Evolutionary conservation across 2,113 vertebrate species (phyloP).

Genomic region (Accipiter cooperii): DNA sequence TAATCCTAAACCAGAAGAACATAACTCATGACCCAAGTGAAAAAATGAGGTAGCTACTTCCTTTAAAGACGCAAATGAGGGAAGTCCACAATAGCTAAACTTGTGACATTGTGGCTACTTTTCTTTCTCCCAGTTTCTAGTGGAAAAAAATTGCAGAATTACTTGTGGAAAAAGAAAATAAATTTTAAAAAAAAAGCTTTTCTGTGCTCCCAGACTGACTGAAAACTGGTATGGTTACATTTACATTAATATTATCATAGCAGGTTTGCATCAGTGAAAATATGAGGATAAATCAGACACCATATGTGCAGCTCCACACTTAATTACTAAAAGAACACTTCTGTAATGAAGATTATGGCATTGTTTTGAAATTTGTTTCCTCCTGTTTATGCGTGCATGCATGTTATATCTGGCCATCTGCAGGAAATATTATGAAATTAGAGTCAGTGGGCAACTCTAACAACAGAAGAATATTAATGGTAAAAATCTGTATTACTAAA

Average conservation of each 20-base stretch:
- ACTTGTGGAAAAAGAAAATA: not conserved
- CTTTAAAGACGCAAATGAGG: not conserved
- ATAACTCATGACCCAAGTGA: not conserved
- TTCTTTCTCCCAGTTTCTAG: not conserved
- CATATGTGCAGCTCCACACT: not conserved
- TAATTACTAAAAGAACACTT: not conserved
- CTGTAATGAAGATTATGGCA: not conserved
- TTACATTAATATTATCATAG: not conserved
- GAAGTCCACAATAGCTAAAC: not conserved
- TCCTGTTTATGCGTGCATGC: not conserved
- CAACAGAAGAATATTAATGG: not conserved
- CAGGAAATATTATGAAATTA: not conserved
- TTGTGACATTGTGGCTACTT: not conserved
- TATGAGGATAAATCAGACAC: not conserved
- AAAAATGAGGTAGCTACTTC: not conserved
- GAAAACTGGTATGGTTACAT: not conserved
- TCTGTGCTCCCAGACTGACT: not conserved
- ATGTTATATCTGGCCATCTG: not conserved
- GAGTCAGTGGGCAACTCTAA: not conserved
- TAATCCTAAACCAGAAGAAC: not conserved
- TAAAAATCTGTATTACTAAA: not conserved
- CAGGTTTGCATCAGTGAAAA: not conserved
- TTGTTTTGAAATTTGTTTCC: slow-evolving; percentile 10
- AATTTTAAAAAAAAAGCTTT: not conserved
- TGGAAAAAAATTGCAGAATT: not conserved